These are phyloP conservation scores for Protophormia terraenovae DNA, from an alignment of 2,888 invertebrate genomes.

Conservation along the genomic window DNA sequence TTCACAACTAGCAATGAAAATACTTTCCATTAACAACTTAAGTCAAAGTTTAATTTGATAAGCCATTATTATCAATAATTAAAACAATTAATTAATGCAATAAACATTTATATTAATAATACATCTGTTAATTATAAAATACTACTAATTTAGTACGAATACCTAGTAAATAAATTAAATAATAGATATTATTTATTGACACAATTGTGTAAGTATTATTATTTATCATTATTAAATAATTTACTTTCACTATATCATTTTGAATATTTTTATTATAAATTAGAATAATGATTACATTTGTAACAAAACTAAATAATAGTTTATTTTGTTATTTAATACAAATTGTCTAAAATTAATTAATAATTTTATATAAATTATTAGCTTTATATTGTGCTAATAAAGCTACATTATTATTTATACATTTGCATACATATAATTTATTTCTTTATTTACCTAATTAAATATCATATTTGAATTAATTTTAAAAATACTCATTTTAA, in stretches of 20 bases:
- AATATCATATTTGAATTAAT: background rate
- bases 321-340: background rate
- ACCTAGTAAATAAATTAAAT: background rate
- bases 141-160: background rate
- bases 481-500: background rate
- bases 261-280: background rate
- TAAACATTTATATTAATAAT: conserved; percentile 16
- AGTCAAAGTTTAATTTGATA: conserved; percentile 1
- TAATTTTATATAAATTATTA: too few relatives aligned
- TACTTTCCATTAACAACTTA: background rate
- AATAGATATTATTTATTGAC: background rate
- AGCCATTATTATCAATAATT: background rate
- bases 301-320: background rate
- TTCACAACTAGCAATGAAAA: background rate
- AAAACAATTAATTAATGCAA: background rate
- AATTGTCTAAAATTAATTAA: too few relatives aligned
- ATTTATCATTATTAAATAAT: conserved; percentile 9
- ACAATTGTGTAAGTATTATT: background rate
- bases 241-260: background rate
- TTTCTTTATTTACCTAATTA: background rate
- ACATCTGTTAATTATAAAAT: background rate
- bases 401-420: too few relatives aligned
- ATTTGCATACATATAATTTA: background rate
- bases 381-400: too few relatives aligned
- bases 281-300: background rate